phyloP scores from a whole-genome alignment of 2,113 vertebrate species.

The Triplophysa dalaica region DNA sequence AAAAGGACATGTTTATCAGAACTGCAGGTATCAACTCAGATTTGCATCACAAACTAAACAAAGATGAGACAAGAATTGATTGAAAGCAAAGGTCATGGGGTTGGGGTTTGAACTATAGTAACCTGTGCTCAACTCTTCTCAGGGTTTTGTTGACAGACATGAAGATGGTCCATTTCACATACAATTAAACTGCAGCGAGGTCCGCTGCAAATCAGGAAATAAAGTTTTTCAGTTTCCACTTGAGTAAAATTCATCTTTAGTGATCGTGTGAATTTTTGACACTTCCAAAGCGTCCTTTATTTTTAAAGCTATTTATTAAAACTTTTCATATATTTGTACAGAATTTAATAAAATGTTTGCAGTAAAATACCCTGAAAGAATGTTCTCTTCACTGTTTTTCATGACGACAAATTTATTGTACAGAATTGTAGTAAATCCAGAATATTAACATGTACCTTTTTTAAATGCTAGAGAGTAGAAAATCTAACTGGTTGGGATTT shows the following conservation, averaged over 20 bases:
- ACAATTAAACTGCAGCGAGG: conserved; percentile 72
- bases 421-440: not conserved
- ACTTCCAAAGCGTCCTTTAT: not conserved
- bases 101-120: conserved; percentile 16
- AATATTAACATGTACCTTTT: not conserved
- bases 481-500: not conserved
- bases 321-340: not conserved
- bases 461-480: not conserved
- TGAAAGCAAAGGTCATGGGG: not conserved
- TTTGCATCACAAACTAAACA: not conserved
- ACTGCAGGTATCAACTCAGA: conserved; percentile 79
- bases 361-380: not conserved
- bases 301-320: not conserved
- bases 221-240: conserved; percentile 86
- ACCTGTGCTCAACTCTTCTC: conserved; percentile 27
- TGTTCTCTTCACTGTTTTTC: too few species aligned
- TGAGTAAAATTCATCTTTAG: conserved; percentile 5
- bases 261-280: not conserved
- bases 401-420: not conserved
- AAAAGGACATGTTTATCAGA: conserved; percentile 72
- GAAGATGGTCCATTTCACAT: conserved; percentile 79
- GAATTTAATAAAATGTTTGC: not conserved
- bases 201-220: conserved; percentile 89
- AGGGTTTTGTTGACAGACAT: conserved; percentile 81
- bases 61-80: not conserved